A percentile compares a stretch with the other conserved stretches of the same genome.
These are phyloP conservation scores for Cyanistes caeruleus DNA, from an alignment of 2,113 vertebrate genomes.

Conservation along the genomic window DNA sequence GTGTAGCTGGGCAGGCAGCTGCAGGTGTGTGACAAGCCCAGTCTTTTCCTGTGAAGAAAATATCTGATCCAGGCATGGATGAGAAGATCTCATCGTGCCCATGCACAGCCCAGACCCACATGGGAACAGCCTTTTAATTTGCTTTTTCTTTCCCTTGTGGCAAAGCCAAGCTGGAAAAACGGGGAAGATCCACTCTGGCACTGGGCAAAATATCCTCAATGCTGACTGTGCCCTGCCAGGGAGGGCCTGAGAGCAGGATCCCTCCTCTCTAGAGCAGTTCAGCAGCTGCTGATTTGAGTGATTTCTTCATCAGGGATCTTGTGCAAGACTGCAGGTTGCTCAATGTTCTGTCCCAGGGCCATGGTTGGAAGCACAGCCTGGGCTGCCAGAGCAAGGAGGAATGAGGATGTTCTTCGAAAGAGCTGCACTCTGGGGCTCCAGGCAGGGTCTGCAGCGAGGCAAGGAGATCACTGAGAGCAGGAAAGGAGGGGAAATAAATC, in stretches of 20 bases:
- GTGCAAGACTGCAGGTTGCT: constrained; percentile 43
- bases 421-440: background rate
- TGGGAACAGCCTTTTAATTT: background rate
- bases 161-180: background rate
- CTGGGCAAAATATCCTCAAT: background rate
- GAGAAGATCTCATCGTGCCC: background rate
- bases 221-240: background rate
- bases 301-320: constrained; percentile 46
- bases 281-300: background rate
- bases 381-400: background rate
- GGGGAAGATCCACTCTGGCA: background rate
- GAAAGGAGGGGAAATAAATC: background rate
- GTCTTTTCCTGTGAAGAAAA: background rate
- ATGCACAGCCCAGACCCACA: accelerated
- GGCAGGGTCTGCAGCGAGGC: background rate
- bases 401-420: background rate
- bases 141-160: background rate
- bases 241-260: background rate
- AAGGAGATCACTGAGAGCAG: background rate
- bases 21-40: background rate
- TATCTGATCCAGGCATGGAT: background rate
- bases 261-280: background rate
- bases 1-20: background rate
- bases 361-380: background rate
- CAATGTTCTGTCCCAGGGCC: background rate